Conservation (phyloP, 2,113 vertebrate genomes). For the Channa maculata region DNA sequence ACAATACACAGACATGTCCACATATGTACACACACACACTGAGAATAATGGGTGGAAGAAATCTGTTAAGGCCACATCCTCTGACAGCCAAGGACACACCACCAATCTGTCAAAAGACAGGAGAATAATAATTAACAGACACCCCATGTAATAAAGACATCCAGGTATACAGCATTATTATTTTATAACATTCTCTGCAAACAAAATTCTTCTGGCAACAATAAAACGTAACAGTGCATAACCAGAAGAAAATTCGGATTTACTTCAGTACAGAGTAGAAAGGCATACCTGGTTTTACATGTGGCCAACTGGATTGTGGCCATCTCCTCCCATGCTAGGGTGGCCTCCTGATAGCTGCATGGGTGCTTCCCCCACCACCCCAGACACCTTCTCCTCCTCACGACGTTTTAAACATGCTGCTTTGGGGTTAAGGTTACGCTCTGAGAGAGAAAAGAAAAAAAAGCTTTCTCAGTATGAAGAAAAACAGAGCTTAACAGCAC, state of each 20-base stretch:
- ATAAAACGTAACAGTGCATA: too few species aligned
- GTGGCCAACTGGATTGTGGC: slow-evolving; percentile 95
- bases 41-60: slow-evolving; percentile 85
- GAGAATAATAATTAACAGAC: slow-evolving; percentile 20
- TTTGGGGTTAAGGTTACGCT: slow-evolving; percentile 98
- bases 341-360: slow-evolving; percentile 94
- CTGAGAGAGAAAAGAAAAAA: slow-evolving; percentile 52
- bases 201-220: too few species aligned
- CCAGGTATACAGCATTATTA: too few species aligned
- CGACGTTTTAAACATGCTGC: slow-evolving; percentile 98
- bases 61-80: slow-evolving; percentile 87
- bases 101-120: slow-evolving; percentile 71
- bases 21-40: slow-evolving; percentile 70
- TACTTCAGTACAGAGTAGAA: neutral
- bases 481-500: neutral
- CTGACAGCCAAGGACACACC: slow-evolving; percentile 81
- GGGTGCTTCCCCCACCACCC: slow-evolving; percentile 92
- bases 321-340: slow-evolving; percentile 90
- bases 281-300: slow-evolving; percentile 87
- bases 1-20: slow-evolving; percentile 81
- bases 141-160: neutral
- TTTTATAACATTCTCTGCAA: too few species aligned
- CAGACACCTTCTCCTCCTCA: slow-evolving; percentile 97
- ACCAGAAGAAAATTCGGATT: too few species aligned
- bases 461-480: neutral